Evolutionary conservation across 2,113 vertebrate genomes (phyloP), one percentile per base, ranked within the genome.

Genomic region (Apaloderma vittatum): DNA sequence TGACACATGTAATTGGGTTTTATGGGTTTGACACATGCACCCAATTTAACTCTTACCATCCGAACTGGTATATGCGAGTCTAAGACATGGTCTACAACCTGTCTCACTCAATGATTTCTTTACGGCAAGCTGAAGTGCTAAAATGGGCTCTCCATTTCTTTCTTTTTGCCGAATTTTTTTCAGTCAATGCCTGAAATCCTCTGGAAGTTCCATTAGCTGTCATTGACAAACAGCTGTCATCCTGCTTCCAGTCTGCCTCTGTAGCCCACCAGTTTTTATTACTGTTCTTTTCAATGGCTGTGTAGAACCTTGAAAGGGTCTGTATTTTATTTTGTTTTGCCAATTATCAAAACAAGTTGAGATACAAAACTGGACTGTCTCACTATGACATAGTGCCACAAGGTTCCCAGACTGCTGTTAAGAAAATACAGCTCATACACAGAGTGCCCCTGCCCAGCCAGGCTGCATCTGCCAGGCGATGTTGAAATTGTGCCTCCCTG

Each of bases 401-500:
- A 77, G 90, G 81, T 76, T 95, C 92, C 93, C 96, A 97, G 96
- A 86, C 86, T 97, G 88, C 92, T 92, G 79, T 66, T 82, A 97
- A 96, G 73, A 96, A 97, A 98, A 98, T 40, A 94, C 18, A 95
- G 91, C 94, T 65, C 79, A 15, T 43, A 76, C 79, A 18, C 24
- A 36, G 34, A 14, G n/a, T 74, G 88, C 79, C 96, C 93, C 94
- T 93, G 94, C 97, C 96, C 96, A 95, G 85, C 94, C 79, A 29
- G 5, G 80, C 82, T 91, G 57, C 43, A 48, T 46, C 58, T 62
- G 96, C 97, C 98, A 97, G 88, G 52, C 32, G 83, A 89, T 97
- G 96, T 95, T 95, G 97, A 97, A 97, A 97, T n/a, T 20, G 74
- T 91, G 94, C 95, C 85, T 82, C 76, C 76, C 79, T 98, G 97